Evolutionary conservation across 2,888 invertebrate genomes (phyloP), one percentile per base, ranked within the genome.

Genomic region (Limulus polyphemus): DNA sequence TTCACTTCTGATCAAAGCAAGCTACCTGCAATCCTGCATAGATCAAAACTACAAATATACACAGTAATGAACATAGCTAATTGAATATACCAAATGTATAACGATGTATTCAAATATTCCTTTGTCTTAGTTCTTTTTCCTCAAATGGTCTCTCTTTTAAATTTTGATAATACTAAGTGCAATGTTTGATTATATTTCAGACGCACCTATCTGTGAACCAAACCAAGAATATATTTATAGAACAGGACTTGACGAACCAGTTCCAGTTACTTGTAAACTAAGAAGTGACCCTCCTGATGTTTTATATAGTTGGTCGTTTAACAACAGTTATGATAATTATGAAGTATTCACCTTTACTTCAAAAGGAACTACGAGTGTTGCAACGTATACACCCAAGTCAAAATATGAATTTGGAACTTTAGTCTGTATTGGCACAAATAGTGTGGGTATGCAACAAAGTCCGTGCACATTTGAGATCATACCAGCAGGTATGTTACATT

Each of bases 401-500:
- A 91, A 92, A 78, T 81, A 90, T 76, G 92, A 92, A 79, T 93
- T 92, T 72, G 92, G 92, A 1, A 90, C 91, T 0, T 78, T 92
- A 47, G 81, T 90, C 57, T 92, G 92, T 77, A 86, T 87, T 82
- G 90, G 90, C 0, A 59, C 65, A 11, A 92, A 92, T 73, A 82
- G 83, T 70, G 88, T 91, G 65, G 91, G 92, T 14, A 83, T 83
- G 72, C 92, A 92, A 77, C 81, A 86, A 67, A 83, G 87, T 65
- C 92, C 92, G 0, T 92, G 92, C 74, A 88, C 90, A 60, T 92
- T 88, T 77, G 90, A 90, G 74, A 90, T 93, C 69, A 91, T 92
- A 70, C 88, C 91, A 59, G 92, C 91, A 74, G 92, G 92, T 91
- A 52, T 32, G 32, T 32, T 32, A 7, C 32, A 32, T 32, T 32